These are phyloP conservation scores for Conistra vaccinii DNA, from an alignment of 2,888 invertebrate species.

Conservation along the genomic window DNA sequence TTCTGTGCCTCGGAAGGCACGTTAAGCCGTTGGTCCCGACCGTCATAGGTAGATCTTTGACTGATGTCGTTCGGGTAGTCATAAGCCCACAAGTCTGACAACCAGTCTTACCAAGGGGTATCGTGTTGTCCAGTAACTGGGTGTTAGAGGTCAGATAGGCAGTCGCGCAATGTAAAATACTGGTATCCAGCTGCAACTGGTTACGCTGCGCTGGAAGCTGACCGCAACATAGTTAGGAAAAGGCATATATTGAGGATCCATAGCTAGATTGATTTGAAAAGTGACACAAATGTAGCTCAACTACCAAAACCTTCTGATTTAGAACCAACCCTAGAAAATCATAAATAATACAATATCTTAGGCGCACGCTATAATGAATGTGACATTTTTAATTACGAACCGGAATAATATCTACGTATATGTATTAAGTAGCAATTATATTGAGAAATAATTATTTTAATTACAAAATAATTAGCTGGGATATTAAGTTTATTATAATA, in stretches of 20 bases:
- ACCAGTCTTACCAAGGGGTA: too few relatives aligned
- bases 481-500: neutral
- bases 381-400: slow-evolving; percentile 42
- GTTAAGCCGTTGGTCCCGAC: neutral
- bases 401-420: neutral
- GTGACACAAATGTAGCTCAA: neutral
- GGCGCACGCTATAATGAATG: slow-evolving; percentile 22
- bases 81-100: neutral
- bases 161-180: too few relatives aligned
- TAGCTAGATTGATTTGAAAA: neutral
- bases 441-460: slow-evolving; percentile 19
- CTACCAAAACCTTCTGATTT: neutral
- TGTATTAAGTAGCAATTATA: neutral
- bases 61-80: neutral
- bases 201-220: neutral
- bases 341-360: slow-evolving; percentile 32
- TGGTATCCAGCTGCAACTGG: neutral
- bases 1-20: too few relatives aligned
- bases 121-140: neutral
- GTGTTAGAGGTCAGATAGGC: neutral
- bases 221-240: neutral
- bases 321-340: slow-evolving; percentile 38
- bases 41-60: neutral
- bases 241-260: neutral
- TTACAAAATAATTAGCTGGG: neutral